Evolutionary conservation across 2,888 invertebrate species (phyloP), one percentile per base, ranked within the genome.

Genomic region (Tolmerus cingulatus): DNA sequence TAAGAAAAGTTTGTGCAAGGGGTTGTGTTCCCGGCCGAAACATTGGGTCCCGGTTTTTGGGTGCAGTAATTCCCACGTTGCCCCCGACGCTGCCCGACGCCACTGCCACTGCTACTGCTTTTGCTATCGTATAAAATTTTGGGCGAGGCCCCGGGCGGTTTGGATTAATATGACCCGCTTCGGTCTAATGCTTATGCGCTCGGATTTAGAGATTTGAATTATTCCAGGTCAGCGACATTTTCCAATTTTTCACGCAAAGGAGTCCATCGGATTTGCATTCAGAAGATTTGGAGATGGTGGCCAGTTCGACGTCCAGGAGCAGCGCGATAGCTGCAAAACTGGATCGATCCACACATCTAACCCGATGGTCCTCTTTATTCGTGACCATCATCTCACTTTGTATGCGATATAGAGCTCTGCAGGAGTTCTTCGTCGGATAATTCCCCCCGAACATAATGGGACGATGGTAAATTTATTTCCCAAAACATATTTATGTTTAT

Each of bases 161-260:
- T 23, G 78, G 19, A 66, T 86, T 78, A 81, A 81, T 51, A 46
- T 34, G 57, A 81, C 79, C 74, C 74, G 34, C 19, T 14, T 27
- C 46, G 74, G 55, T 66, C 43, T 46, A 46, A 46, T 66, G 66
- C 37, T 19, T 37, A 66, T 85, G 37, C 43, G 43, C 74, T 74
- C 23, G 51, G 76, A 77, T 55, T 86, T 77, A 77, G 86, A 77
- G 37, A 82, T 82, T 86, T 77, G 55, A 79, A 81, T 87, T 74
- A 81, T 87, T 87, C 81, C 93, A 95, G 95, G 95, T 95, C 86
- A 95, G 95, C 91, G 95, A 95, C 91, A 94, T 95, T 89, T 95
- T 95, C 93, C 95, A 95, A 91, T 96, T 96, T 92, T 95, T 94
- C 92, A 95, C 95, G 0, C 92, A 94, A 7, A 94, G 94, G 51